Base-by-base conservation (phyloP, 2,888 invertebrate genomes). In the Gandaritis pyraliata region DNA sequence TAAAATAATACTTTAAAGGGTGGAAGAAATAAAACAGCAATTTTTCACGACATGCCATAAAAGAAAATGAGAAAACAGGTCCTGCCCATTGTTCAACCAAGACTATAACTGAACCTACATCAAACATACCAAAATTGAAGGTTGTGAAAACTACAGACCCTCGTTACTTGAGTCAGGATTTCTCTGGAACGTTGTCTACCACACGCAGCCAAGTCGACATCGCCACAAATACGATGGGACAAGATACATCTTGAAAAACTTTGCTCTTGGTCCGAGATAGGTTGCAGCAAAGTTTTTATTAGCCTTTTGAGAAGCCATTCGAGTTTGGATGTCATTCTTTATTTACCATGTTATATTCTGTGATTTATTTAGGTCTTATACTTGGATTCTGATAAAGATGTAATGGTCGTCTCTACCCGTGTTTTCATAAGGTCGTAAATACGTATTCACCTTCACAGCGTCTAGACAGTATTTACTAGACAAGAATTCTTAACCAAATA, bases 141-240 rank as follows among this genome's bases (percentile, higher is more conserved):
- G 18, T 29, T 43, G 6, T 33, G 30, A 53, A 59, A 53, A 59
- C 49, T 43, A 41, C 48, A 49, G 16, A 18, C 50, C 50, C 54
- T 59, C 12, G 36, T 59, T 49, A 55, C 54, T 55, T 60, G 60
- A 15, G 29, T 36, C 53, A 16, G 11, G 36, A 49, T 49, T 49
- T 57, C 43, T 45, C 53, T 53, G 18, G 53, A 49, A 38, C 41
- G 48, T 48, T 47, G 52, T 41, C 49, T 43, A 49, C 49, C 53
- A 49, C 57, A 53, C 49, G 53, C 49, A 48, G 38, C 45, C 57
- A 39, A 49, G 53, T 49, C 57, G 57, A 57, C 61, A 58, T n/a
- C 45, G 57, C 57, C 53, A 58, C 61, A 57, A 57, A 61, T 61
- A 49, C 49, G 57, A 18, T 30, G 12, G 18, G 38, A 61, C 57